These are phyloP conservation scores for Drosophila bunnanda DNA, from an alignment of 2,888 invertebrate species.

Conservation along the genomic window DNA sequence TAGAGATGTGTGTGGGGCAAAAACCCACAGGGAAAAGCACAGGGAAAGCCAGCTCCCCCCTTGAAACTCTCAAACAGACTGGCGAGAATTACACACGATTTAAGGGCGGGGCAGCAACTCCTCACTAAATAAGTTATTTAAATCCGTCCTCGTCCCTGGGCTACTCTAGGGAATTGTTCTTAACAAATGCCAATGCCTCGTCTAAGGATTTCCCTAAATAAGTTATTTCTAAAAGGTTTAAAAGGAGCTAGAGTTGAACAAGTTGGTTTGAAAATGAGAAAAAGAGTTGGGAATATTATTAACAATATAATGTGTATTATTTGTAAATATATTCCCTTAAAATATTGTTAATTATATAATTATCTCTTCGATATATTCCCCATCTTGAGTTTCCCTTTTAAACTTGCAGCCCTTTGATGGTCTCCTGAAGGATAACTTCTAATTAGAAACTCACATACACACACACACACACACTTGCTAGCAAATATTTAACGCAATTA, in stretches of 20 bases:
- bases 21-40: background rate
- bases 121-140: conserved; percentile 6
- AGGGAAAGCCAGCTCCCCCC: no score
- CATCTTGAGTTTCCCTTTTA: background rate
- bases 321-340: background rate
- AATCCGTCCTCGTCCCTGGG: background rate
- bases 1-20: background rate
- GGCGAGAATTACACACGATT: conserved; percentile 17
- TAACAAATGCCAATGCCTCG: background rate
- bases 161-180: conserved; percentile 6
- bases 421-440: conserved; percentile 57
- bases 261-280: background rate
- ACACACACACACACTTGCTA: conserved; percentile 1
- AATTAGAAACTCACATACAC: conserved; percentile 56
- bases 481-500: conserved; percentile 72
- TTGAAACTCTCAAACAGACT: conserved; percentile 6
- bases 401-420: conserved; percentile 8
- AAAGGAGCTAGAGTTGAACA: background rate
- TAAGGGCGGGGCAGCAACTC: background rate
- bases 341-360: background rate
- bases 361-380: background rate
- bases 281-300: background rate
- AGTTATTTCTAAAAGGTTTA: background rate
- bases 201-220: background rate
- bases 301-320: background rate